Percentiles rank a stretch among this genome's conserved stretches.
These are phyloP conservation scores for Rosalia funebris DNA, from an alignment of 2,888 invertebrate species.

Conservation along the genomic window DNA sequence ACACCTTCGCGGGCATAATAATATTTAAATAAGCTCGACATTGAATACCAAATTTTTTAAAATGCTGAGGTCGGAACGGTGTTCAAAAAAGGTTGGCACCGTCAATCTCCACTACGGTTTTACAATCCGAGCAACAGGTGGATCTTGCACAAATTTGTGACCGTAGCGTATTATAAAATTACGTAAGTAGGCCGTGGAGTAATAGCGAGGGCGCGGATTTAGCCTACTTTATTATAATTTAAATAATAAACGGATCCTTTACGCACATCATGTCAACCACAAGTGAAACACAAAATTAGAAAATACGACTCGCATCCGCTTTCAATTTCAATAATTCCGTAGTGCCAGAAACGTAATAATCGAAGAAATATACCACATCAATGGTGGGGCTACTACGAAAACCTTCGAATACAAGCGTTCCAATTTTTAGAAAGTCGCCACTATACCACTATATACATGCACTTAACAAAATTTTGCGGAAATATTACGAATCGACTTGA, in stretches of 20 bases:
- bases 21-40: conserved; percentile 4
- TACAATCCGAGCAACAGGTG: conserved; percentile 4
- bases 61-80: background rate
- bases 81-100: background rate
- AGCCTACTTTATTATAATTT: conserved; percentile 7
- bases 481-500: too few relatives aligned
- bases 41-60: conserved; percentile 7
- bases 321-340: too few relatives aligned
- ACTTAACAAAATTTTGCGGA: too few relatives aligned
- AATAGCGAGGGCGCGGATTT: conserved; percentile 16
- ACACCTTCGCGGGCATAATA: conserved; percentile 10
- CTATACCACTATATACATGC: too few relatives aligned
- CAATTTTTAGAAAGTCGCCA: too few relatives aligned
- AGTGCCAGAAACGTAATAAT: too few relatives aligned
- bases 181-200: conserved; percentile 13
- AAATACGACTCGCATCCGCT: too few relatives aligned
- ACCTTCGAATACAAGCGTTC: too few relatives aligned
- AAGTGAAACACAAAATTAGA: too few relatives aligned
- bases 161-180: conserved; percentile 2
- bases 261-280: too few relatives aligned
- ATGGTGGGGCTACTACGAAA: too few relatives aligned
- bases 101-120: background rate
- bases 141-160: background rate
- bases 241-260: background rate
- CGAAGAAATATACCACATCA: too few relatives aligned